A percentile compares a stretch with the other conserved stretches of the same genome.
phyloP scores from a whole-genome alignment of 1,140 invertebrate genomes.

The Nasonia vitripennis region DNA sequence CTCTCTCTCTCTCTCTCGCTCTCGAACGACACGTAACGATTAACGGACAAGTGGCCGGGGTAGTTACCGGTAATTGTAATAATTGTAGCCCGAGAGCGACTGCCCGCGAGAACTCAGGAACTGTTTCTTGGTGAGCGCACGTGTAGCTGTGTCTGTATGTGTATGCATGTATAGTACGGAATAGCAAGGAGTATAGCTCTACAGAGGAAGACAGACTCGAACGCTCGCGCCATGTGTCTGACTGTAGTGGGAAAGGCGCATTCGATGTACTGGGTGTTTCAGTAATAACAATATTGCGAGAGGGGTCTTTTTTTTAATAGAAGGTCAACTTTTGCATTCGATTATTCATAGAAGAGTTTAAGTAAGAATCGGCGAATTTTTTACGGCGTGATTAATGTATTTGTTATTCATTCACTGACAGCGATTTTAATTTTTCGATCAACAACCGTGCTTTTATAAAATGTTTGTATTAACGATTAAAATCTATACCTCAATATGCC shows the following conservation, averaged over 20 bases:
- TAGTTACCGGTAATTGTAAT: constrained; percentile 73
- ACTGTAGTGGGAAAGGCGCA: constrained; percentile 59
- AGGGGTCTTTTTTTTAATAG: background rate
- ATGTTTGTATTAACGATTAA: no score
- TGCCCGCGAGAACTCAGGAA: constrained; percentile 16
- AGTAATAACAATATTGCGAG: background rate
- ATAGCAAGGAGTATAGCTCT: background rate
- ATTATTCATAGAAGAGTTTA: no score
- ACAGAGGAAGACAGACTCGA: constrained; percentile 45
- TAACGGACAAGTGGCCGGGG: constrained; percentile 71
- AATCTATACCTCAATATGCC: background rate
- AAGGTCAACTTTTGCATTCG: no score
- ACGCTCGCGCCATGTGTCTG: constrained; percentile 65
- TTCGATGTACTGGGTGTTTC: constrained; percentile 42
- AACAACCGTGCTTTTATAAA: no score
- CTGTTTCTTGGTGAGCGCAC: constrained; percentile 16
- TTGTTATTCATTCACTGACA: no score
- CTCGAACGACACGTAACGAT: constrained; percentile 66
- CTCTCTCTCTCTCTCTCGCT: constrained; percentile 17
- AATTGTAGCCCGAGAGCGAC: constrained; percentile 64
- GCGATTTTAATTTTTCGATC: no score
- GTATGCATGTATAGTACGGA: background rate
- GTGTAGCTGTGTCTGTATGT: background rate
- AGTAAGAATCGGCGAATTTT: no score
- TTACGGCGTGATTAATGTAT: no score